Conservation (phyloP, 1,140 invertebrate species). For the Diabrotica virgifera region DNA sequence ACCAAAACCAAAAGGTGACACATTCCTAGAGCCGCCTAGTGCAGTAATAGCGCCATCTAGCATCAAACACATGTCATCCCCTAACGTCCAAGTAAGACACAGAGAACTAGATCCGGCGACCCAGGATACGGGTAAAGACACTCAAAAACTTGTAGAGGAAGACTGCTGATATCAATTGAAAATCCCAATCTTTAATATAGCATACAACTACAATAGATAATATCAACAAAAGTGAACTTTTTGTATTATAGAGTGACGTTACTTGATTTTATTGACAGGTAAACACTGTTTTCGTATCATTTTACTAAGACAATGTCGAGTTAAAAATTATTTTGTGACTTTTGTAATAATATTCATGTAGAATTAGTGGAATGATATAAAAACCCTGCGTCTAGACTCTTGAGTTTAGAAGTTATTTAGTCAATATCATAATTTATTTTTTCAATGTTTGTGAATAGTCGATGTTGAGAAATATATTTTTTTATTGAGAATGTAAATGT, state of each 20-base stretch:
- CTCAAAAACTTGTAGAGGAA: conserved; percentile 84
- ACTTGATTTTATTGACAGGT: neutral
- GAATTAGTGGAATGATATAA: neutral
- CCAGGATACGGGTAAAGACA: conserved; percentile 88
- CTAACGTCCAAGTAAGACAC: conserved; percentile 68
- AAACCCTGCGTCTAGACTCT: neutral
- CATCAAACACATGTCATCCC: conserved; percentile 70
- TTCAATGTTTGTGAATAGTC: conserved; percentile 13
- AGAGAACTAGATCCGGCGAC: conserved; percentile 77
- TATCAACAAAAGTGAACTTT: conserved; percentile 6
- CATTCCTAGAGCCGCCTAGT: conserved; percentile 59
- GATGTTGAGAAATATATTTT: conserved; percentile 1
- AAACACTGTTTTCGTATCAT: conserved; percentile 2
- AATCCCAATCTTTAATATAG: conserved; percentile 21
- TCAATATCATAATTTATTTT: conserved; percentile 13
- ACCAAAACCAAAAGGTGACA: conserved; percentile 57
- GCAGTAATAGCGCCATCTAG: conserved; percentile 78
- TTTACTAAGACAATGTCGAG: neutral
- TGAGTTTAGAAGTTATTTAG: conserved; percentile 1
- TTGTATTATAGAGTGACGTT: conserved; percentile 11
- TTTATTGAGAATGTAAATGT: neutral
- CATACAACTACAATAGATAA: conserved; percentile 3
- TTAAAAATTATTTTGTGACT: too few species aligned
- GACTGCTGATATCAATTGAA: conserved; percentile 55
- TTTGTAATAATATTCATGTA: too few species aligned